Base-by-base conservation (phyloP, 2,888 invertebrate genomes). In the Sthenelais limicola region DNA sequence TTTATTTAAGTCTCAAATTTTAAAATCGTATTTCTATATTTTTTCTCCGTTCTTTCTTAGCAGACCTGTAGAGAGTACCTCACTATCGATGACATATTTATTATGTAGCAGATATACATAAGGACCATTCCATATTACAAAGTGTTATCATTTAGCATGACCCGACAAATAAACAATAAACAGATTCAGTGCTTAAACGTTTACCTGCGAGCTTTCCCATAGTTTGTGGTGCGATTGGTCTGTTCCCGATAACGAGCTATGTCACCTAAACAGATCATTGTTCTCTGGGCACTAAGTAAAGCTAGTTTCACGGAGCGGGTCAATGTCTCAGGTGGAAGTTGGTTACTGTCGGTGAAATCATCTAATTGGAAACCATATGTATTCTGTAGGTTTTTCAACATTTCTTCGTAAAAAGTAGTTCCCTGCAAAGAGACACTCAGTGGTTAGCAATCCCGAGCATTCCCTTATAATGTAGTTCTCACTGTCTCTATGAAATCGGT, bases 221-320 rank as follows among this genome's bases (percentile, higher is more conserved):
- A 96, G 89, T 94, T 94, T 72, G 92, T 91, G 0, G 93, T 92
- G 83, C 93, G 93, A 80, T 92, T 93, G 51, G 93, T 92, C 88
- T 94, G 93, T 85, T 95, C 94, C 85, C 92, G 92, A 88, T 98
- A 98, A 74, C 98, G 91, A 18, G 94, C 93, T 81, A 98, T 90
- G 88, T 98, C 98, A 0, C 98, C 98, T 81, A 98, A 90, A 84
- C 93, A 95, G 67, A 98, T 91, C 80, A 94, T 93, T 77, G 95
- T 90, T 82, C 97, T 94, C 88, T 98, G 97, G 2, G 93, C 92
- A 73, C 94, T 93, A 79, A 95, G 91, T 86, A 96, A 90, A 1
- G 94, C 94, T 77, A 95, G 92, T 91, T 87, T 93, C 91, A 24
- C 92, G 90, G 43, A 91, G 89, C 77, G 90, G 52, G 80, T 78